Evolutionary conservation across 2,113 vertebrate species (phyloP).

Genomic region (Sisor rabdophorus): DNA sequence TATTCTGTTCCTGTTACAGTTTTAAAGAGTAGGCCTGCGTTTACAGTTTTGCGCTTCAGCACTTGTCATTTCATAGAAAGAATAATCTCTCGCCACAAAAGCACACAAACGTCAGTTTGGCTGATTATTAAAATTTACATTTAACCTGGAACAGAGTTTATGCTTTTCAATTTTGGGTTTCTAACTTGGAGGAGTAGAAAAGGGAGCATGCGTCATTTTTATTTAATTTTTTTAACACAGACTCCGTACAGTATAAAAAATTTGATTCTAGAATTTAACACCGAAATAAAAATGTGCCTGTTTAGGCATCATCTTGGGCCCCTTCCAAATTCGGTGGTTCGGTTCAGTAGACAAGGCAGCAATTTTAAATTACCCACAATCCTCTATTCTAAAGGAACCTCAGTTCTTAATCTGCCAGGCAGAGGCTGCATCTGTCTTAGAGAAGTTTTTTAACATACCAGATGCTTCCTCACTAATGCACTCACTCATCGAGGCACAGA

Average conservation of each 20-base stretch:
- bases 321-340: not conserved
- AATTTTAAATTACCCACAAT: constrained; percentile 30
- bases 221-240: not conserved
- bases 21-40: constrained; percentile 34
- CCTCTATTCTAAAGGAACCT: constrained; percentile 13
- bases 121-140: not conserved
- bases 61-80: constrained; percentile 40
- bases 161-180: not conserved
- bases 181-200: constrained; percentile 6
- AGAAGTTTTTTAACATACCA: not conserved
- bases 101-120: constrained; percentile 16
- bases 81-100: constrained; percentile 18
- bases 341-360: not conserved
- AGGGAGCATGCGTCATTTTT: not conserved
- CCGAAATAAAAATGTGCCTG: not conserved
- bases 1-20: constrained; percentile 26
- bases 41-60: constrained; percentile 34
- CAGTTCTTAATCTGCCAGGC: not conserved
- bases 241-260: not conserved
- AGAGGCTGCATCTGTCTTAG: not conserved
- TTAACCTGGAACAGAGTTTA: constrained; percentile 15
- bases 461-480: constrained; percentile 52
- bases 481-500: not conserved
- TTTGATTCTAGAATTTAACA: not conserved
- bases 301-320: not conserved